phyloP scores from a whole-genome alignment of 2,113 vertebrate genomes.

The Takifugu flavidus region DNA sequence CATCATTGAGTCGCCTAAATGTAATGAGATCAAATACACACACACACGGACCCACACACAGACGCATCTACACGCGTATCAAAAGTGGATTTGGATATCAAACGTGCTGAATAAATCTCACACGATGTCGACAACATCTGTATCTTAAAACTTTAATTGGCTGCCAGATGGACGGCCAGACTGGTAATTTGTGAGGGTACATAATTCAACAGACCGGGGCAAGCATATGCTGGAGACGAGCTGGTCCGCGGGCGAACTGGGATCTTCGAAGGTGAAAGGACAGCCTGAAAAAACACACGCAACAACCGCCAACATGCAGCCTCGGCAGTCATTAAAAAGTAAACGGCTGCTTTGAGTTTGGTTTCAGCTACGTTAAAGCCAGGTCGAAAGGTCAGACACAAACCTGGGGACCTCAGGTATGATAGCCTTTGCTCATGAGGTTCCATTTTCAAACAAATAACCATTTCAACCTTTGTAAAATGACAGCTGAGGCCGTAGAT shows the following conservation, averaged over 20 bases:
- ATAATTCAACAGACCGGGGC: conserved; percentile 64
- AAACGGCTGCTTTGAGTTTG: not conserved
- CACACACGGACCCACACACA: not conserved
- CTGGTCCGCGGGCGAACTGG: not conserved
- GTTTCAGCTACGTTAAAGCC: too few relatives aligned
- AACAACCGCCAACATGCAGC: not conserved
- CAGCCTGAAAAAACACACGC: conserved; percentile 4
- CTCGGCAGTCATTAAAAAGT: not conserved
- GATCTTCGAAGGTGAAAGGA: conserved; percentile 34
- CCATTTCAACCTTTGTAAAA: too few relatives aligned
- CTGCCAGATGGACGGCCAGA: conserved; percentile 51
- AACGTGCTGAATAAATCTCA: conserved; percentile 47
- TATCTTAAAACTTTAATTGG: conserved; percentile 70
- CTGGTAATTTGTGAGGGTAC: conserved; percentile 63
- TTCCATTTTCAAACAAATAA: too few relatives aligned
- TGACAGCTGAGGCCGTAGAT: too few relatives aligned
- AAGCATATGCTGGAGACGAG: conserved; percentile 45
- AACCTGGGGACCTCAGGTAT: too few relatives aligned
- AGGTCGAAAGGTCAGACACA: too few relatives aligned
- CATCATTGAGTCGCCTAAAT: conserved; percentile 39
- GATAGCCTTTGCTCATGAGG: too few relatives aligned
- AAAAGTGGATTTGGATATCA: conserved; percentile 30
- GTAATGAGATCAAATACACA: conserved; percentile 23
- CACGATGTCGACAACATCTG: conserved; percentile 61
- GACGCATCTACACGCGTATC: conserved; percentile 8